Conservation (phyloP, 2,797 vertebrate genomes). For the Oceanodroma leucorhoa region DNA sequence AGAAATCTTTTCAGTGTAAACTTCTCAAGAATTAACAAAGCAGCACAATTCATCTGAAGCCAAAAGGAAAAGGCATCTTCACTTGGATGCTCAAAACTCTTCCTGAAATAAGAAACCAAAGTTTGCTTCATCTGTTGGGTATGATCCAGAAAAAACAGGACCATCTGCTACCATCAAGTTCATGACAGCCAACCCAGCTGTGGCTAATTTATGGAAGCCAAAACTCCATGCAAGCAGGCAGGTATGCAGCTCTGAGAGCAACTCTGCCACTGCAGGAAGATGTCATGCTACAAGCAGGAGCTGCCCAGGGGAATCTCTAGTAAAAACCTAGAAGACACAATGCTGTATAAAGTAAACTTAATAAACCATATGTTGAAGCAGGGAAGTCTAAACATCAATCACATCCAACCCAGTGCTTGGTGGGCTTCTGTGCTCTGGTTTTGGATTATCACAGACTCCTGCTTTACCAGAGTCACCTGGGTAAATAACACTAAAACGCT, state of each 20-base stretch:
- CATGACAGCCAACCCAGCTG: not conserved
- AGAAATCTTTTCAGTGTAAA: not conserved
- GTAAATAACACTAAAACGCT: not conserved
- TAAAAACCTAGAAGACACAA: not conserved
- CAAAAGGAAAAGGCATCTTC: not conserved
- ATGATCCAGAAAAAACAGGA: not conserved
- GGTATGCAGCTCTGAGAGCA: not conserved
- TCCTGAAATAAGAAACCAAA: not conserved
- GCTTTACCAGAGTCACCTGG: not conserved
- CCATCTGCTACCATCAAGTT: not conserved
- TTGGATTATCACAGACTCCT: not conserved
- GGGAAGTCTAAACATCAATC: not conserved
- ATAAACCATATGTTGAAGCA: not conserved
- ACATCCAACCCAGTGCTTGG: not conserved
- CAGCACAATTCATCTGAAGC: not conserved
- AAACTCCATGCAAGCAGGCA: not conserved
- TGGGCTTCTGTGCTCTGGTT: not conserved
- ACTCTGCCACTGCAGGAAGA: not conserved
- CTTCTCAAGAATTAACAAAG: not conserved
- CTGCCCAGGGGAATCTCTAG: not conserved
- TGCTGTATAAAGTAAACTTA: not conserved
- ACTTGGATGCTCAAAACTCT: not conserved
- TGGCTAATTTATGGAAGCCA: not conserved
- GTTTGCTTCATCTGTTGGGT: not conserved
- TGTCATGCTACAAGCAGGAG: not conserved